Evolutionary conservation across 2,113 vertebrate genomes (phyloP).

Genomic region (Brevimyrus niger): DNA sequence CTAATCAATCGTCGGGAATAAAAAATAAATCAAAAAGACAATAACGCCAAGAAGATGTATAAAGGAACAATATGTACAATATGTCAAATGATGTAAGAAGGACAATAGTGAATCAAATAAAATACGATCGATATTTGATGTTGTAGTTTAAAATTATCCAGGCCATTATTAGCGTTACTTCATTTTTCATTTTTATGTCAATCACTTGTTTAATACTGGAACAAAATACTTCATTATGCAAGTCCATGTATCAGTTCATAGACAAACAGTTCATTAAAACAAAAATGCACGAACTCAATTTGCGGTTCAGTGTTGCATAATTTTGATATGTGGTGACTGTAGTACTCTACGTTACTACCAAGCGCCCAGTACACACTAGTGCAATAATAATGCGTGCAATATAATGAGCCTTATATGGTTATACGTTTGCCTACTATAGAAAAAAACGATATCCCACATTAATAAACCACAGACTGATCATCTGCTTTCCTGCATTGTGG

Average conservation of each 20-base stretch:
- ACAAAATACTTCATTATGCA: neutral
- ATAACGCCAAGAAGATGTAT: too few species aligned
- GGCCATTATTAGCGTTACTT: neutral
- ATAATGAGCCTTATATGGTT: neutral
- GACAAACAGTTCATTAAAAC: neutral
- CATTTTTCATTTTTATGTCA: neutral
- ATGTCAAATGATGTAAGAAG: neutral
- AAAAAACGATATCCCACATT: neutral
- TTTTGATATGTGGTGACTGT: neutral
- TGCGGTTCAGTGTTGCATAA: neutral
- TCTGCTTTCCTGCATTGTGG: neutral
- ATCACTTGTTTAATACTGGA: neutral
- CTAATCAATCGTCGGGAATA: neutral
- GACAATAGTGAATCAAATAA: neutral
- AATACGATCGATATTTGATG: neutral
- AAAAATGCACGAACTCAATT: neutral
- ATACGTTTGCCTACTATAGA: neutral
- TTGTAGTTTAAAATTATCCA: neutral
- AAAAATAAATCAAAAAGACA: neutral
- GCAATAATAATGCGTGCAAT: neutral
- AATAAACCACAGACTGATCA: neutral
- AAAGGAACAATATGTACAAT: too few species aligned
- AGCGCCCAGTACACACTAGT: neutral
- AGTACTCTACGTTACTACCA: neutral
- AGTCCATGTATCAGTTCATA: neutral